phyloP scores from a whole-genome alignment of 2,888 invertebrate species.

The Brachyopa scutellaris region DNA sequence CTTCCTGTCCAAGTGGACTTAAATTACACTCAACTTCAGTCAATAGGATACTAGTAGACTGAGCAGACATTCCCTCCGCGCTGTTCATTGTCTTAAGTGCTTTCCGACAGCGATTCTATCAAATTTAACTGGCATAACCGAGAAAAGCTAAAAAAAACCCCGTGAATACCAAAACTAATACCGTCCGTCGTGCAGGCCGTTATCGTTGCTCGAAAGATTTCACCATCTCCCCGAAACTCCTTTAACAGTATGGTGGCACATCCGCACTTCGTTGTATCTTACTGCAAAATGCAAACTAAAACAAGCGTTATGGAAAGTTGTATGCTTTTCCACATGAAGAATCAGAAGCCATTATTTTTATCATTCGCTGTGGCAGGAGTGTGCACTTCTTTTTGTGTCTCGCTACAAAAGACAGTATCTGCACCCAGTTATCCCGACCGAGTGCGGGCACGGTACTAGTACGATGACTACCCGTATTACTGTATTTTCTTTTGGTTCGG shows the following conservation, averaged over 20 bases:
- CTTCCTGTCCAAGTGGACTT: too few species aligned
- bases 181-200: not conserved
- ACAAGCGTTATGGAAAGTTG: constrained; percentile 64
- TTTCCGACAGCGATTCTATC: constrained; percentile 15
- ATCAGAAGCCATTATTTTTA: constrained; percentile 67
- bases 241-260: not conserved
- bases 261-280: constrained; percentile 7
- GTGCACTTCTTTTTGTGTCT: constrained; percentile 38
- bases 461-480: not conserved
- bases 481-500: constrained; percentile 25
- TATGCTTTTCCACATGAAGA: constrained; percentile 68
- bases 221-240: constrained; percentile 3
- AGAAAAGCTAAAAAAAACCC: not conserved
- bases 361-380: constrained; percentile 32
- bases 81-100: constrained; percentile 40
- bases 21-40: too few species aligned
- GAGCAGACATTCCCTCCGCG: too few species aligned
- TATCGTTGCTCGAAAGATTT: constrained; percentile 33
- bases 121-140: constrained; percentile 14
- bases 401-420: constrained; percentile 50
- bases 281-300: constrained; percentile 48
- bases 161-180: not conserved
- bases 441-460: constrained; percentile 9
- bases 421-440: constrained; percentile 55
- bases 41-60: too few species aligned